Evolutionary conservation across 2,797 vertebrate genomes (phyloP).

Genomic region (Merluccius polli): DNA sequence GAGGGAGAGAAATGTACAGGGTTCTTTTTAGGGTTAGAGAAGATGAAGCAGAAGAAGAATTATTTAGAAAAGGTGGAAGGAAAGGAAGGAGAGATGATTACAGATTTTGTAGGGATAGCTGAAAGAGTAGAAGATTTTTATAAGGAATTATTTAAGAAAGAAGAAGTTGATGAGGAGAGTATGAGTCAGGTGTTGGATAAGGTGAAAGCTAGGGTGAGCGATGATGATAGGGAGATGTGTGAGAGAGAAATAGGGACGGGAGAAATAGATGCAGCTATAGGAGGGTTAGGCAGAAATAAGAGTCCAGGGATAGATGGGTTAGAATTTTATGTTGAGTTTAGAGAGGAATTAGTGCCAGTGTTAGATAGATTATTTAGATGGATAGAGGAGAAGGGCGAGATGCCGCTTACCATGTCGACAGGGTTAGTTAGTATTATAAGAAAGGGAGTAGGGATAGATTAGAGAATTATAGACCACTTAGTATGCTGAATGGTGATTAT

Average conservation of each 20-base stretch:
- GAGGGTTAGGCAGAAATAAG: not conserved
- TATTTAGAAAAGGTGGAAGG: not conserved
- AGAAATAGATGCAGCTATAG: not conserved
- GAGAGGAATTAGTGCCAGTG: not conserved
- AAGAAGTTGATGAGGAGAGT: not conserved
- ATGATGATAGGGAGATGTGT: not conserved
- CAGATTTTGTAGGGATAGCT: not conserved
- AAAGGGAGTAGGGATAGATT: too few relatives aligned
- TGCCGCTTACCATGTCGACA: not conserved
- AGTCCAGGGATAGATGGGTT: not conserved
- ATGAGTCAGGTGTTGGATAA: not conserved
- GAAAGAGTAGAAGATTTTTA: conserved; percentile 1
- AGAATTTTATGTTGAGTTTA: not conserved
- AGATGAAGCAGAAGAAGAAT: not conserved
- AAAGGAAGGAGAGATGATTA: not conserved
- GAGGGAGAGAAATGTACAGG: not conserved
- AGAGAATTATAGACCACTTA: too few relatives aligned
- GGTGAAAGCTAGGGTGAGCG: not conserved
- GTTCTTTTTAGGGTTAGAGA: not conserved
- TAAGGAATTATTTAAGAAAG: not conserved
- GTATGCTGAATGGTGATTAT: not conserved
- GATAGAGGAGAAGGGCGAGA: not conserved
- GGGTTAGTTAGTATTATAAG: not conserved
- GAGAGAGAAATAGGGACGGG: not conserved
- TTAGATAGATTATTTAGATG: not conserved